Percentiles rank a stretch among this genome's conserved stretches.
Conservation (phyloP, 2,888 invertebrate species). For the Odontocerum albicorne region DNA sequence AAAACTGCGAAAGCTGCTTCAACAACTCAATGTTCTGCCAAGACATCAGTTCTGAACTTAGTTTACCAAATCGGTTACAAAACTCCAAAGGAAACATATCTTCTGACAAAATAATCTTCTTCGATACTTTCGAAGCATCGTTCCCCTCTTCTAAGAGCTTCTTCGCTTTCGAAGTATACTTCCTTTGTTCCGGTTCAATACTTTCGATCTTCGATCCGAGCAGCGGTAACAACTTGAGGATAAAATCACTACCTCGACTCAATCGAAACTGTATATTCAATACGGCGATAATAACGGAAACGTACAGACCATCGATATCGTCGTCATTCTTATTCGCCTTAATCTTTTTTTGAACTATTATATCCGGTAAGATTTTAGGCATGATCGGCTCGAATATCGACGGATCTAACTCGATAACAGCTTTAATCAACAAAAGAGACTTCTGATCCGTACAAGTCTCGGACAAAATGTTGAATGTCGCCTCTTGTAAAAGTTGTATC, state of each 20-base stretch:
- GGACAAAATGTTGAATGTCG: slow-evolving; percentile 49
- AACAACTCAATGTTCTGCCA: slow-evolving; percentile 52
- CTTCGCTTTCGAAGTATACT: slow-evolving; percentile 41
- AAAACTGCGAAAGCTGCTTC: slow-evolving; percentile 46
- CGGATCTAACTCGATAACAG: slow-evolving; percentile 50
- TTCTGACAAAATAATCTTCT: slow-evolving; percentile 45
- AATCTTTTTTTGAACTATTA: slow-evolving; percentile 42
- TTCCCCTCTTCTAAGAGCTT: slow-evolving; percentile 36
- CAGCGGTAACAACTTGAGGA: slow-evolving; percentile 48
- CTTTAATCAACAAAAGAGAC: slow-evolving; percentile 48
- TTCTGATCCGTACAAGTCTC: slow-evolving; percentile 48
- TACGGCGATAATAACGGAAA: slow-evolving; percentile 43
- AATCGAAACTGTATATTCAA: slow-evolving; percentile 52
- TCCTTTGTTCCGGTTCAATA: slow-evolving; percentile 47
- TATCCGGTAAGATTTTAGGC: slow-evolving; percentile 45
- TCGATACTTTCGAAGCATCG: slow-evolving; percentile 41
- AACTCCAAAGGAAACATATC: slow-evolving; percentile 50
- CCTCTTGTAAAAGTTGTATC: slow-evolving; percentile 46
- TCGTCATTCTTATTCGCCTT: slow-evolving; percentile 43
- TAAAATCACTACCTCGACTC: slow-evolving; percentile 48
- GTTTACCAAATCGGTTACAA: slow-evolving; percentile 48
- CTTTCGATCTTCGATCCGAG: slow-evolving; percentile 47
- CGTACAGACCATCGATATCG: slow-evolving; percentile 37
- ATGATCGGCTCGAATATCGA: slow-evolving; percentile 49
- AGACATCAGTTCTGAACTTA: slow-evolving; percentile 53